These are phyloP conservation scores for Forbesichthys papilliferus DNA, from an alignment of 2,113 vertebrate genomes.

Conservation along the genomic window DNA sequence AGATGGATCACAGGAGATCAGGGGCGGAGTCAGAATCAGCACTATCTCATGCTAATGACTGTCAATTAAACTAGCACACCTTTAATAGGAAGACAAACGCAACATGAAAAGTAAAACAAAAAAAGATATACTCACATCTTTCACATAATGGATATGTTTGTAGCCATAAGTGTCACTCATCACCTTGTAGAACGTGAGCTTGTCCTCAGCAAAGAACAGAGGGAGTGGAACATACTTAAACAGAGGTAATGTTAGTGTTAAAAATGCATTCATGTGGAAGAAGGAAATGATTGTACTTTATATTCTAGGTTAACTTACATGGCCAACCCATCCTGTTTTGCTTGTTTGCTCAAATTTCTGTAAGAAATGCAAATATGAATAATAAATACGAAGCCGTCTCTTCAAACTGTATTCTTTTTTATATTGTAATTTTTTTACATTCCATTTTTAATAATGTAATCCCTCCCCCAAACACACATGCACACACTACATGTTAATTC, in stretches of 20 bases:
- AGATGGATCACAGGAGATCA: no score
- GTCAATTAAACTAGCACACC: no score
- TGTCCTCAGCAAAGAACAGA: slow-evolving; percentile 87
- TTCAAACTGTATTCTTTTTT: neutral
- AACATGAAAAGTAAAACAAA: no score
- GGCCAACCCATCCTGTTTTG: slow-evolving; percentile 92
- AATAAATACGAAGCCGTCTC: neutral
- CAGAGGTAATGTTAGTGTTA: slow-evolving; percentile 35
- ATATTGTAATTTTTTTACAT: neutral
- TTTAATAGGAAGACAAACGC: no score
- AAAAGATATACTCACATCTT: slow-evolving; percentile 62
- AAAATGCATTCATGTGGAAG: neutral
- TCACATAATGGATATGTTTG: slow-evolving; percentile 92
- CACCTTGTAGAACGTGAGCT: slow-evolving; percentile 92
- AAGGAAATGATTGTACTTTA: neutral
- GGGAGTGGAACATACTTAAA: slow-evolving; percentile 87
- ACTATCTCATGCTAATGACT: no score
- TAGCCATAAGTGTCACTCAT: slow-evolving; percentile 90
- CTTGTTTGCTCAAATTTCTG: slow-evolving; percentile 86
- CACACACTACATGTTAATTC: no score
- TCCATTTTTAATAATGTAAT: neutral
- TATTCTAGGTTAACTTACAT: slow-evolving; percentile 78
- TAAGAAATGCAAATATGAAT: slow-evolving; percentile 56
- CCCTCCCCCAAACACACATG: neutral
- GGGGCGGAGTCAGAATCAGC: no score